Conservation (phyloP, 2,888 invertebrate genomes). For the Argyra leucocephala region DNA sequence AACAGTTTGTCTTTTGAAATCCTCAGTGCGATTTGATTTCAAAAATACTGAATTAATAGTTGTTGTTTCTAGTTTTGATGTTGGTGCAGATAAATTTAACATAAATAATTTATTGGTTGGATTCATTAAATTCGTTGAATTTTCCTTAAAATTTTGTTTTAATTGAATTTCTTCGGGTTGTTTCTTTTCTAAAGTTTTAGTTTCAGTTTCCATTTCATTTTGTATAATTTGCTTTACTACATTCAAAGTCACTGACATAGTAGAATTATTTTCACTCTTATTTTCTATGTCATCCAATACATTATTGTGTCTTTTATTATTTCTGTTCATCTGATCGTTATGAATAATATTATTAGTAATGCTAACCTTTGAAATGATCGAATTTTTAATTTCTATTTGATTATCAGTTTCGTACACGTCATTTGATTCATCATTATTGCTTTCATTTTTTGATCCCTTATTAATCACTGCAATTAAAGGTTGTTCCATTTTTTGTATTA, state of each 20-base stretch:
- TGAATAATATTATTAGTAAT: background rate
- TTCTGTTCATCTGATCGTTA: conserved; percentile 24
- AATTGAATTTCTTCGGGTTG: conserved; percentile 18
- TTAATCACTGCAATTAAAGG: background rate
- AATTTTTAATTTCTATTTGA: background rate
- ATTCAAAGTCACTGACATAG: conserved; percentile 30
- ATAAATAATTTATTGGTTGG: background rate
- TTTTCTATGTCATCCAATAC: conserved; percentile 21
- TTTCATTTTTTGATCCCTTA: background rate
- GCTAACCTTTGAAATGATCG: background rate
- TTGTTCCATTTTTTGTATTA: background rate
- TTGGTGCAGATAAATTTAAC: conserved; percentile 5
- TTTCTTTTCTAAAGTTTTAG: conserved; percentile 19
- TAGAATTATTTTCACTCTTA: conserved; percentile 24
- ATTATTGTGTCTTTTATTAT: conserved; percentile 22
- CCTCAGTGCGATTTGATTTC: conserved; percentile 21
- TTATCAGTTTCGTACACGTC: conserved; percentile 33
- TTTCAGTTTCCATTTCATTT: conserved; percentile 20
- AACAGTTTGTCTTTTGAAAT: conserved; percentile 23
- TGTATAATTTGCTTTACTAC: conserved; percentile 24
- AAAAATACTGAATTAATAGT: background rate
- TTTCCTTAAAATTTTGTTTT: conserved; percentile 16
- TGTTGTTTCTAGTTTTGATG: background rate
- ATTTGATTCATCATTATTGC: conserved; percentile 31
- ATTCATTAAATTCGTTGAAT: background rate